A percentile compares a stretch with the other conserved stretches of the same genome.
These are phyloP conservation scores for Petrolisthes cinctipes DNA, from an alignment of 2,888 invertebrate genomes.

Conservation along the genomic window DNA sequence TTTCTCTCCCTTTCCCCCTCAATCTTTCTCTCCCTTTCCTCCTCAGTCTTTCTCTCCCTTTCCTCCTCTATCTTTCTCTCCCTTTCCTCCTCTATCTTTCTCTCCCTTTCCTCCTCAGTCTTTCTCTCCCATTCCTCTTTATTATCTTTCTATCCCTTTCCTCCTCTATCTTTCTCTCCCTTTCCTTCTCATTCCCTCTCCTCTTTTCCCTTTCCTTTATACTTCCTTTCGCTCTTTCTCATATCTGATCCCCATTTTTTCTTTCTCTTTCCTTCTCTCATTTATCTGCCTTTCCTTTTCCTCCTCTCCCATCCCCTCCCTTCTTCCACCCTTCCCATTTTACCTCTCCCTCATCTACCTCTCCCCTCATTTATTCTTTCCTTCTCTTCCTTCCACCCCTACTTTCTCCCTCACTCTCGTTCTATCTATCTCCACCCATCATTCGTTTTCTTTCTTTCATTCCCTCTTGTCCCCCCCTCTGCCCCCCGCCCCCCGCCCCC, in stretches of 20 bases:
- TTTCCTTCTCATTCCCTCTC: background rate
- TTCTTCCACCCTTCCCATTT: too few relatives aligned
- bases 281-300: background rate
- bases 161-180: background rate
- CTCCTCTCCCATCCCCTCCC: background rate
- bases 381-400: background rate
- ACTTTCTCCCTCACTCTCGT: background rate
- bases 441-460: background rate
- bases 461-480: background rate
- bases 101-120: background rate
- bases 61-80: slow-evolving; percentile 14
- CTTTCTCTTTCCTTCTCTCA: background rate
- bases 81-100: background rate
- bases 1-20: slow-evolving; percentile 16
- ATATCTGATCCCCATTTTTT: too few relatives aligned
- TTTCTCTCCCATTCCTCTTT: background rate
- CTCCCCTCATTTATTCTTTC: background rate
- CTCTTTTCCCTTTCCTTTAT: slow-evolving; percentile 7
- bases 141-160: background rate
- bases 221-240: too few relatives aligned
- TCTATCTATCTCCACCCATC: background rate
- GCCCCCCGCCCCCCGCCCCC: background rate
- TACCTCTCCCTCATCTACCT: background rate
- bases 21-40: slow-evolving; percentile 10
- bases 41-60: slow-evolving; percentile 12